Percentiles rank a stretch among this genome's conserved stretches.
Evolutionary conservation across 1,140 invertebrate species (phyloP).

Genomic region (Trichomalopsis sarcophagae): DNA sequence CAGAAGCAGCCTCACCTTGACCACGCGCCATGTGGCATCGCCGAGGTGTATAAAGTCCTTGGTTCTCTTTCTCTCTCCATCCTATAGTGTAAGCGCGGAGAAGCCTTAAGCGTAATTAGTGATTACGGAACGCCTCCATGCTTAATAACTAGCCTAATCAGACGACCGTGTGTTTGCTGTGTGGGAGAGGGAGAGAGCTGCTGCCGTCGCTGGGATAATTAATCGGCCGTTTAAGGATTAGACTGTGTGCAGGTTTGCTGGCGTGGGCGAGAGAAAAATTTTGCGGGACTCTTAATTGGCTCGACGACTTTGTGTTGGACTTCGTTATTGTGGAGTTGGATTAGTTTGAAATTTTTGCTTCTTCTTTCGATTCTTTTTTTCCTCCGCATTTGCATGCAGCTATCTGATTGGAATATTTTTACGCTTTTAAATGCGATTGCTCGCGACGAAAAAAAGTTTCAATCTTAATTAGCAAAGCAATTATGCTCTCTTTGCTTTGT

Average conservation of each 20-base stretch:
- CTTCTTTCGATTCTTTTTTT: too few species aligned
- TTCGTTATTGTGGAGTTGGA: neutral
- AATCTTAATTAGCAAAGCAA: neutral
- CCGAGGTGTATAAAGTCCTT: neutral
- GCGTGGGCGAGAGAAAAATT: neutral
- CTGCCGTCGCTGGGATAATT: neutral
- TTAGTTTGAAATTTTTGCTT: too few species aligned
- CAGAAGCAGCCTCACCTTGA: neutral
- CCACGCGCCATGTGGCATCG: neutral
- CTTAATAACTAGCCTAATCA: neutral
- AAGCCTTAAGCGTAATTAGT: slow-evolving; percentile 3
- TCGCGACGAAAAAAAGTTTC: neutral
- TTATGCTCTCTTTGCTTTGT: neutral
- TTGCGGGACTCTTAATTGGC: slow-evolving; percentile 13
- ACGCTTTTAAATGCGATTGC: neutral
- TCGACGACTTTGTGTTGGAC: neutral
- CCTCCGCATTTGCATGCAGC: too few species aligned
- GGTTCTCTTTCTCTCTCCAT: too few species aligned
- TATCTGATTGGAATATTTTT: neutral
- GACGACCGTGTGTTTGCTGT: neutral
- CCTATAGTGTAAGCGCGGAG: neutral
- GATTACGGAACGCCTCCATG: neutral
- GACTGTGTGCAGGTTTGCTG: neutral
- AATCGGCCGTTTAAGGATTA: neutral
- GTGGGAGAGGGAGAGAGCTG: too few species aligned